A percentile compares a stretch with the other conserved stretches of the same genome.
These are phyloP conservation scores for Rhinopithecus roxellana DNA, from an alignment of 2,113 vertebrate species.

Conservation along the genomic window DNA sequence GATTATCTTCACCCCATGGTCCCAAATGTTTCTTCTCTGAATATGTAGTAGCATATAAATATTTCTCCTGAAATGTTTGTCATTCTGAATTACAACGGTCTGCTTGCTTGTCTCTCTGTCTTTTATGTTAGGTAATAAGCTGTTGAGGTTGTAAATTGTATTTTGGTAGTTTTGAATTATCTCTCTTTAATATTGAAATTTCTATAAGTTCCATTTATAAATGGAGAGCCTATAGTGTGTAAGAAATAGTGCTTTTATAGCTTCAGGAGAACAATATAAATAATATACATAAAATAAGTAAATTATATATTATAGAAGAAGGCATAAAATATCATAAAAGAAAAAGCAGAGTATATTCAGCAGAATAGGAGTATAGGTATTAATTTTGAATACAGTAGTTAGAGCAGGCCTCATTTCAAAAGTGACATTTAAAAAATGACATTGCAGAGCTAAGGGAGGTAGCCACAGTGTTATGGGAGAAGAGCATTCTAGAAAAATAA, in stretches of 20 bases:
- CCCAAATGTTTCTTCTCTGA: not conserved
- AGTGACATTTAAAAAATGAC: not conserved
- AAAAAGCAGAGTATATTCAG: not conserved
- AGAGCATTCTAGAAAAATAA: not conserved
- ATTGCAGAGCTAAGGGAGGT: not conserved
- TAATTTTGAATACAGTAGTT: not conserved
- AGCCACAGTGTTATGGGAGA: not conserved
- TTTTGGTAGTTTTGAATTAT: not conserved
- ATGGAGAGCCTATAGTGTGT: not conserved
- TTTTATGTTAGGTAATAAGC: not conserved
- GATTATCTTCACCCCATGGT: not conserved
- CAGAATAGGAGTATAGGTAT: not conserved
- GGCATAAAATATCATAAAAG: not conserved
- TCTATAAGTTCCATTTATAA: not conserved
- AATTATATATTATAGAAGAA: not conserved
- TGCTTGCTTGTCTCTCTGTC: not conserved
- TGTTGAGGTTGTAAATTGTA: not conserved
- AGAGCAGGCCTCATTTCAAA: not conserved
- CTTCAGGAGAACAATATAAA: not conserved
- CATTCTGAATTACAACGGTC: not conserved
- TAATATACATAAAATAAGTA: not conserved
- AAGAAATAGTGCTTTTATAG: not conserved
- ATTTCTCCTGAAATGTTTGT: not conserved
- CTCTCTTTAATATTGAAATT: not conserved
- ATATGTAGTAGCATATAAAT: not conserved